A percentile compares a stretch with the other conserved stretches of the same genome.
Conservation (phyloP, 2,888 invertebrate species). For the Panopea generosa region DNA sequence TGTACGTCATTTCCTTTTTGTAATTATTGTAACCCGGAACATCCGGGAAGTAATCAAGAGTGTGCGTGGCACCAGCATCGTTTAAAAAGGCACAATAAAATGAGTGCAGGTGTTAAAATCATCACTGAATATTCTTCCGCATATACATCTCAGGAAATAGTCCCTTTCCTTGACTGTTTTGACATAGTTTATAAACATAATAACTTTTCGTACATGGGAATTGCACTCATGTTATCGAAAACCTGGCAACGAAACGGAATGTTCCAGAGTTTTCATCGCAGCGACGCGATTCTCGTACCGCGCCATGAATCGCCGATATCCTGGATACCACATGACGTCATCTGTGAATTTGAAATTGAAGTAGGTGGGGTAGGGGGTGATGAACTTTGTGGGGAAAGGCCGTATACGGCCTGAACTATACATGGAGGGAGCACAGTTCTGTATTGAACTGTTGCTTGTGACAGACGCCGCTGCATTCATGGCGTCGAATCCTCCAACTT, state of each 20-base stretch:
- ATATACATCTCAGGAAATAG: too few species aligned
- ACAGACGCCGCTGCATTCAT: too few species aligned
- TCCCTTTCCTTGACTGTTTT: too few species aligned
- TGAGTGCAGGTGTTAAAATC: too few species aligned
- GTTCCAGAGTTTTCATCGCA: constrained; percentile 85
- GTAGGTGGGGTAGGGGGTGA: constrained; percentile 78
- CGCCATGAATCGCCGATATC: constrained; percentile 85
- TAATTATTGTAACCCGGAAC: too few species aligned
- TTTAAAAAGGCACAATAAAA: too few species aligned
- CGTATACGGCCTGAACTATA: constrained; percentile 78
- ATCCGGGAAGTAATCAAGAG: too few species aligned
- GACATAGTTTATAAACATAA: too few species aligned
- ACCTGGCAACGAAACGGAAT: constrained; percentile 83
- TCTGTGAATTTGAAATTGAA: constrained; percentile 71
- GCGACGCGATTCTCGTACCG: constrained; percentile 85
- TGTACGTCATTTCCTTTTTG: too few species aligned
- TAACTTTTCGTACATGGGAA: too few species aligned
- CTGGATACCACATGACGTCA: constrained; percentile 79
- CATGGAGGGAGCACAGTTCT: constrained; percentile 71
- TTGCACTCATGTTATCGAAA: constrained; percentile 74
- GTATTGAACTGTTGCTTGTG: constrained; percentile 73
- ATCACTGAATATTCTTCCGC: too few species aligned
- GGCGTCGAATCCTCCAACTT: constrained; percentile 67
- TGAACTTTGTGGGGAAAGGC: constrained; percentile 74
- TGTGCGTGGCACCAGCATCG: too few species aligned